Conservation (phyloP, 2,797 vertebrate genomes). For the Carcharodon carcharias region DNA sequence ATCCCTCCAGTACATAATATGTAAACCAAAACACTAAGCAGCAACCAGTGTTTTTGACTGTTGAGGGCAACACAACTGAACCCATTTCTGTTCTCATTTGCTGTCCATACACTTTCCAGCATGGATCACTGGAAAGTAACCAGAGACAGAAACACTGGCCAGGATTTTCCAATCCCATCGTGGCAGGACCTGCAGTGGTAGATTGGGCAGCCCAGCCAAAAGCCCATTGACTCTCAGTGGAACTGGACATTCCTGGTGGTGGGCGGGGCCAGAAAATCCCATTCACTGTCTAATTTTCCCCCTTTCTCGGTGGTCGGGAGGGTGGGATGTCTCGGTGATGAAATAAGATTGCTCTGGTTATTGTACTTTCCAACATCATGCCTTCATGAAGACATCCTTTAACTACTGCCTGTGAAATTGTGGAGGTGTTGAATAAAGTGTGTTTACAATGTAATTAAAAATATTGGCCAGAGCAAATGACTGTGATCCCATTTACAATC, state of each 20-base stretch:
- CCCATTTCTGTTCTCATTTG: neutral
- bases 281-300: no score
- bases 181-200: no score
- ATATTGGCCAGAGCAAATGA: neutral
- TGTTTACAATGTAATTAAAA: neutral
- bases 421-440: neutral
- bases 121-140: neutral
- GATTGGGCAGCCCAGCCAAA: no score
- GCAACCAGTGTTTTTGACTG: neutral
- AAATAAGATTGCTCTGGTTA: neutral
- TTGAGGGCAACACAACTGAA: neutral
- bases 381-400: neutral
- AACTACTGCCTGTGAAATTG: neutral
- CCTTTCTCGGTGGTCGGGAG: no score
- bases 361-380: neutral
- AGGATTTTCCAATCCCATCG: no score
- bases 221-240: no score
- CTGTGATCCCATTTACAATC: neutral
- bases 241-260: no score
- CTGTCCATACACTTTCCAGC: neutral
- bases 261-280: no score
- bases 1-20: neutral
- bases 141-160: neutral
- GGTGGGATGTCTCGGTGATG: neutral
- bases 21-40: neutral